A percentile compares a stretch with the other conserved stretches of the same genome.
These are phyloP conservation scores for Dolichomitus sp. DNA, from an alignment of 2,888 invertebrate genomes.

Conservation along the genomic window DNA sequence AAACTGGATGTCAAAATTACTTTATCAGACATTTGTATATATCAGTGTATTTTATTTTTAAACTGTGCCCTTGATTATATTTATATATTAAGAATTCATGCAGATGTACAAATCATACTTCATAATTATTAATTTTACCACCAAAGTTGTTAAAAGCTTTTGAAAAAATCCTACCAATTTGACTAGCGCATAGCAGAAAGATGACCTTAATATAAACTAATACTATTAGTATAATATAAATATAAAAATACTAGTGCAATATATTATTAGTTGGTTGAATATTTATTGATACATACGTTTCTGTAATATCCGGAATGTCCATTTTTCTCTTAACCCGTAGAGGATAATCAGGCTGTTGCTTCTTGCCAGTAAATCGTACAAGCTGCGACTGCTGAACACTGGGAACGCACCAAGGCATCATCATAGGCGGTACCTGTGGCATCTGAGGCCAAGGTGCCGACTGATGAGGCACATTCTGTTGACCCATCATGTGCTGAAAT, in stretches of 20 bases:
- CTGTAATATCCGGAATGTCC: constrained; percentile 74
- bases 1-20: no score
- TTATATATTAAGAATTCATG: no score
- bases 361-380: constrained; percentile 80
- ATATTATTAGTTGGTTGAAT: background rate
- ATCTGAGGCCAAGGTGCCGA: constrained; percentile 75
- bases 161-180: no score
- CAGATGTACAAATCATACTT: no score
- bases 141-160: no score
- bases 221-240: no score
- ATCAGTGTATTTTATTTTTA: no score
- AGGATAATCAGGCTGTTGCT: constrained; percentile 61
- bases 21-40: no score
- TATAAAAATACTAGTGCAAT: background rate
- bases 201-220: no score
- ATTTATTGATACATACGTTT: constrained; percentile 71
- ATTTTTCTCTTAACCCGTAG: constrained; percentile 82
- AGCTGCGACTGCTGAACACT: constrained; percentile 79
- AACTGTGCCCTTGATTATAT: no score
- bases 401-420: constrained; percentile 82
- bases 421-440: constrained; percentile 80
- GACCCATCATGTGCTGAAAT: constrained; percentile 84
- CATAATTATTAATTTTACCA: no score
- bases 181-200: no score
- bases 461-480: constrained; percentile 75